Evolutionary conservation across 2,888 invertebrate genomes (phyloP).

Genomic region (Laothoe populi): DNA sequence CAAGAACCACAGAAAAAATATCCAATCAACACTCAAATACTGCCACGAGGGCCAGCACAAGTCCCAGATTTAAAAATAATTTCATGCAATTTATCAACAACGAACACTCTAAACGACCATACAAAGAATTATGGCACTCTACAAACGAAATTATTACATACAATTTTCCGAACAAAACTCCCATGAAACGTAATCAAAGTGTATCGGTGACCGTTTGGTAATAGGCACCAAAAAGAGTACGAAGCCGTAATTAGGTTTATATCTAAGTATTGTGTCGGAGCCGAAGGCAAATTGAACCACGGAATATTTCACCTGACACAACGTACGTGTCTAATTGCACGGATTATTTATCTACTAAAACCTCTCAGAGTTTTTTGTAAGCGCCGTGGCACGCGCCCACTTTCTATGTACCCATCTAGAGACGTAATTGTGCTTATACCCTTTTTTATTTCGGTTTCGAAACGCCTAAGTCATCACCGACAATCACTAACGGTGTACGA

Average conservation of each 20-base stretch:
- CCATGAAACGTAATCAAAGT: conserved; percentile 32
- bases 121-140: conserved; percentile 28
- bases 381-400: conserved; percentile 75
- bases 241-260: conserved; percentile 70
- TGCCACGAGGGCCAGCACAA: conserved; percentile 28
- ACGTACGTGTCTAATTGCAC: conserved; percentile 80
- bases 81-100: conserved; percentile 36
- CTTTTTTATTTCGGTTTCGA: conserved; percentile 70
- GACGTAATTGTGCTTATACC: conserved; percentile 73
- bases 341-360: conserved; percentile 76
- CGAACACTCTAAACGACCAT: conserved; percentile 21
- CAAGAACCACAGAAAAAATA: conserved; percentile 57
- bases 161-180: conserved; percentile 27
- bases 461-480: conserved; percentile 69
- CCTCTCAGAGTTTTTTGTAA: conserved; percentile 70
- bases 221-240: conserved; percentile 60
- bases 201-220: conserved; percentile 45
- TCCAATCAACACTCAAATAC: conserved; percentile 46
- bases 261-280: conserved; percentile 63
- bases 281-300: conserved; percentile 72
- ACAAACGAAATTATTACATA: conserved; percentile 31
- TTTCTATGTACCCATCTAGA: conserved; percentile 71
- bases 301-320: conserved; percentile 75
- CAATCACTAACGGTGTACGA: conserved; percentile 66
- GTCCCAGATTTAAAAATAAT: conserved; percentile 29